Base-by-base conservation (phyloP, 2,113 vertebrate genomes). In the Cervus canadensis region DNA sequence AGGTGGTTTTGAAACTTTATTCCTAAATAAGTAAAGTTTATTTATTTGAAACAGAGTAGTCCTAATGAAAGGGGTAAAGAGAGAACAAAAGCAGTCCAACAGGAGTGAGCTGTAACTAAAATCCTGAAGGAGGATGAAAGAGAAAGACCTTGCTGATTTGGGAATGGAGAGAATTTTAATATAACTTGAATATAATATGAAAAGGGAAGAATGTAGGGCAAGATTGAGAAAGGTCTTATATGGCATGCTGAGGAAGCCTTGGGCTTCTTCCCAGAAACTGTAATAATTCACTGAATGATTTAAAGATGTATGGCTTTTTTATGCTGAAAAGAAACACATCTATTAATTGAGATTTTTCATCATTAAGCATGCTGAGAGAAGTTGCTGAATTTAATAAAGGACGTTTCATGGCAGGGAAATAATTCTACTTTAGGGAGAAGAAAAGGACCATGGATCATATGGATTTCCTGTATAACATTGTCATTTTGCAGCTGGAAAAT, bases 331-430 rank as follows among this genome's bases (percentile, higher is more conserved):
- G 60, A 89, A 96, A 95, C 21, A 64, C 52, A 93, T 91, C 21
- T 62, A 79, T 86, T 94, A 89, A 96, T 89, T 89, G 59, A 96
- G 12, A 57, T 89, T 96, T 94, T 97, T 52, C 33, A 48, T 91
- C 87, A 76, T 96, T 87, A 85, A 94, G 95, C 64, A 93, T 26
- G 25, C n/a, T 48, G 21, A 91, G 17, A 8, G 48, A 92, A 87
- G 57, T 93, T 59, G 45, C 52, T 94, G n/a, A 45, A 91, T 95
- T 98, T 93, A 88, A 96, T 93, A 96, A 97, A 92, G 45, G 43
- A 87, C 33, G n/a, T 28, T 87, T 93, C 36, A 87, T 89, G 91
- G 79, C 89, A 89, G 50, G 11, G 40, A 97, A 90, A 84, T 14
- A 48, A 57, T 83, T 25, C 33, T 79, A 23, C 76, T 87, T 74